Conservation (phyloP, 2,797 vertebrate genomes). For the Sarcoramphus papa region DNA sequence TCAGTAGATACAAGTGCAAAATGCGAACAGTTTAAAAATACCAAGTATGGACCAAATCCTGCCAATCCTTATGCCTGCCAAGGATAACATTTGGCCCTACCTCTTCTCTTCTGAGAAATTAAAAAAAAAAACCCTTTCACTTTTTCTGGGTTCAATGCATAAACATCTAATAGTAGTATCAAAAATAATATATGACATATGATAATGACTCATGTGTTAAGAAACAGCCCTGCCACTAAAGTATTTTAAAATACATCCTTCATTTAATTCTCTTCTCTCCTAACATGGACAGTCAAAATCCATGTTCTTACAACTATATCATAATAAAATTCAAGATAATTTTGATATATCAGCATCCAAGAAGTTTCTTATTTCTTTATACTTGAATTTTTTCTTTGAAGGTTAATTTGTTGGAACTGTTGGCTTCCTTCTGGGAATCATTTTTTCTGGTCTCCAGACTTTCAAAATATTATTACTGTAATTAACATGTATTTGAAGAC, state of each 20-base stretch:
- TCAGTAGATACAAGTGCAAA: not conserved
- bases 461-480: slow-evolving; percentile 26
- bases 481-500: slow-evolving; percentile 17
- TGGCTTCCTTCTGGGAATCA: not conserved
- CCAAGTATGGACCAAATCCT: not conserved
- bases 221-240: not conserved
- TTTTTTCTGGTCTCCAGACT: not conserved
- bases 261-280: not conserved
- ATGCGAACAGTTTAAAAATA: not conserved
- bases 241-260: not conserved
- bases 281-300: not conserved
- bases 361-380: not conserved
- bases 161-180: not conserved
- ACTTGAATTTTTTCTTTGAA: not conserved
- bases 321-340: not conserved
- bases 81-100: not conserved
- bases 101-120: not conserved
- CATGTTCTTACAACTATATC: not conserved
- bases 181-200: not conserved
- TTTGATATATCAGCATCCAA: not conserved
- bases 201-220: not conserved
- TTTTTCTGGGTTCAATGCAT: not conserved
- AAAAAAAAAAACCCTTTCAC: not conserved
- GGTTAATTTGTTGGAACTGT: not conserved
- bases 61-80: not conserved